Evolutionary conservation across 2,797 vertebrate species (phyloP), one percentile per base, ranked within the genome.

Genomic region (Benthosema pterotum): DNA sequence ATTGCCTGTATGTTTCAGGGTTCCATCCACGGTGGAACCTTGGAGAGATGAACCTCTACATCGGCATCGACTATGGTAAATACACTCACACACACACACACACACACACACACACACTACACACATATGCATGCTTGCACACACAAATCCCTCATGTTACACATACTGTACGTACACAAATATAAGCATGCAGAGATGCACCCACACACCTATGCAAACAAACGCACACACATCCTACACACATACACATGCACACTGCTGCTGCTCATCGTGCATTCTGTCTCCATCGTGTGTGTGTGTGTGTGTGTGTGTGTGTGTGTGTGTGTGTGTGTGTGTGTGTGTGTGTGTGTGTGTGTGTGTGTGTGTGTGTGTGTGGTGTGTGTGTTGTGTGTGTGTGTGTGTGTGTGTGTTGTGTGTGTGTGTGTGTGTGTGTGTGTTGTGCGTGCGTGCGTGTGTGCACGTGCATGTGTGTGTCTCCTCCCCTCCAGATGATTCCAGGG

Each of bases 1-100:
- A 17, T 73, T 57, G 47, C 3, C 16, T 52, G 11, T 38, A 51
- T 50, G 16, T 67, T 43, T 52, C 88, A 99, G 97, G 47, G 94
- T 98, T 68, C 91, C 95, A 62, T 96, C 93, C 79, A 85, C 97
- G 92, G 94, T 98, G 79, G n/a, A 94, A 91, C 78, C 92, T 98
- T 74, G 92, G 95, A 74, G 97, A 98, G 88, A 95, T 94, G 53
- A 95, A 92, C 70, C 91, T 96, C 19, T 92, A 94, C 64, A 95
- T 94, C 28, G 97, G 97, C 28, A 90, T 97, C 16, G 89, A 95
- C 58, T 95, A 96, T 63, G 94, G 96, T 99, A 85, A 91, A 95
- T 85, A 59, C 47, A 43, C 1, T 42, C 46, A 57, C n/a, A n/a
- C 43, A 25, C 13, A 13, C 51, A 47, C 5, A 32, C n/a, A 17